Evolutionary conservation across 2,888 invertebrate species (phyloP).

Genomic region (Xestia sexstrigata): DNA sequence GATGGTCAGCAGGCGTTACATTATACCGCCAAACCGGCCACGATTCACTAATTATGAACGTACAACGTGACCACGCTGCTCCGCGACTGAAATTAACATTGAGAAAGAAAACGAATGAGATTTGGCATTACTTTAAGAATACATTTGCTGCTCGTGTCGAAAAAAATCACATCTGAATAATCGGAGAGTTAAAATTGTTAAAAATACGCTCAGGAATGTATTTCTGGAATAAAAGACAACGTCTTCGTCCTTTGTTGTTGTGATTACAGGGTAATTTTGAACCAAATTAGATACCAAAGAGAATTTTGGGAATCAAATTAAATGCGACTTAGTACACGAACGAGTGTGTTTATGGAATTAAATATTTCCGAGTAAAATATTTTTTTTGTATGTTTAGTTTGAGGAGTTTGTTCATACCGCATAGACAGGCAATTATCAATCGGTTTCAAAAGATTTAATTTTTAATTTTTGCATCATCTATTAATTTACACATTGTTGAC

Average conservation of each 20-base stretch:
- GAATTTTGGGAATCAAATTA: conserved; percentile 46
- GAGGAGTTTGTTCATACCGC: background rate
- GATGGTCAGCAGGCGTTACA: conserved; percentile 55
- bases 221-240: conserved; percentile 18
- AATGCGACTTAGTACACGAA: conserved; percentile 6
- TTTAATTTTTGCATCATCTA: background rate
- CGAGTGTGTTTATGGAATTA: background rate
- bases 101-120: conserved; percentile 8
- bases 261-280: conserved; percentile 54
- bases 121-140: conserved; percentile 9
- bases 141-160: background rate
- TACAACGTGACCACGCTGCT: conserved; percentile 17
- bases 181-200: conserved; percentile 4
- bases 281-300: conserved; percentile 27
- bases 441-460: background rate
- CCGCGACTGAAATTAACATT: background rate
- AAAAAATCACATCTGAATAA: no score
- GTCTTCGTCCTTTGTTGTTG: background rate
- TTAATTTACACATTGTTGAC: background rate
- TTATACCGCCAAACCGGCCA: conserved; percentile 35
- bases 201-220: conserved; percentile 4
- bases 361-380: background rate
- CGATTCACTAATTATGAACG: conserved; percentile 53
- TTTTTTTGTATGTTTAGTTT: background rate
- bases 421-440: background rate